Evolutionary conservation across 2,888 invertebrate species (phyloP).

Genomic region (Leptura quadrifasciata): DNA sequence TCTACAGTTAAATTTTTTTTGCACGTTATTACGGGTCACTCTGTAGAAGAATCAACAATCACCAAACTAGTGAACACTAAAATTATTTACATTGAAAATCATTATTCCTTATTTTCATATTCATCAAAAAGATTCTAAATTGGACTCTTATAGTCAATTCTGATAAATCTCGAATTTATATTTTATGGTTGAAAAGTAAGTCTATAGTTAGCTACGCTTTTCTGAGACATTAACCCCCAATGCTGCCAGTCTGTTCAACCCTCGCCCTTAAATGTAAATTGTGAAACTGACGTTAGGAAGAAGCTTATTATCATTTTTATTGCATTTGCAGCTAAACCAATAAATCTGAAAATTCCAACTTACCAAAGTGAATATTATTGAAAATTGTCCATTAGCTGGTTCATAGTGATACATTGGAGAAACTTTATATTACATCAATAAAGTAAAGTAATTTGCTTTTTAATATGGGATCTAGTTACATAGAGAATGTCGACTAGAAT

Average conservation of each 20-base stretch:
- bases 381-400: slow-evolving; percentile 10
- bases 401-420: not conserved
- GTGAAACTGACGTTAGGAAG: not conserved
- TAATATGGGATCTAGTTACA: slow-evolving; percentile 20
- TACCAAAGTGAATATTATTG: slow-evolving; percentile 5
- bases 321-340: slow-evolving; percentile 7
- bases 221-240: slow-evolving; percentile 3
- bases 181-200: not conserved
- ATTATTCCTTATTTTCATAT: too few species aligned
- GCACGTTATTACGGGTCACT: too few species aligned
- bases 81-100: too few species aligned
- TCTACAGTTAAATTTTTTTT: too few species aligned
- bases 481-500: slow-evolving; percentile 10
- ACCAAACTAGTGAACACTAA: too few species aligned
- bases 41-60: too few species aligned
- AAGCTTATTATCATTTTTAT: slow-evolving; percentile 19
- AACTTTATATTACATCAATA: slow-evolving; percentile 30
- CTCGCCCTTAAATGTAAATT: slow-evolving; percentile 7
- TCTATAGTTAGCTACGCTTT: not conserved
- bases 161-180: not conserved
- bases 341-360: slow-evolving; percentile 7
- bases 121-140: too few species aligned
- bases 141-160: not conserved
- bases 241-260: not conserved
- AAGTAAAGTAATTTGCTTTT: slow-evolving; percentile 25